Conservation (phyloP, 2,888 invertebrate genomes). For the Drosophila paranaensis region DNA sequence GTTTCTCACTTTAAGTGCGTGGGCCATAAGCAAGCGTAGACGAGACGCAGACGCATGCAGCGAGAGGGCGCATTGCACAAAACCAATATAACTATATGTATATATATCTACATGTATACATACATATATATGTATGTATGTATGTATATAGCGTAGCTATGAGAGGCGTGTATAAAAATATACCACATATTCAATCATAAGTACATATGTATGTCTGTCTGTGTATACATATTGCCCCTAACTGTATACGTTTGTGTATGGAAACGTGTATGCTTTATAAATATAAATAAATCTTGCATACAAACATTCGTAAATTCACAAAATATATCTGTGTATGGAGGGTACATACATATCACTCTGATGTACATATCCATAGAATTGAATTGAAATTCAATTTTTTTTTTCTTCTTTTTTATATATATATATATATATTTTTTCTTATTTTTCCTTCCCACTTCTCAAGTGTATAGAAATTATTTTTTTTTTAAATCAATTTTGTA, state of each 20-base stretch:
- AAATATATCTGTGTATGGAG: neutral
- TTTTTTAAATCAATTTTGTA: constrained; percentile 7
- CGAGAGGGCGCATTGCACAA: constrained; percentile 7
- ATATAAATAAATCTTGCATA: constrained; percentile 16
- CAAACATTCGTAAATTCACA: constrained; percentile 11
- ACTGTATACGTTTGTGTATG: constrained; percentile 2
- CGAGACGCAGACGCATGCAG: neutral
- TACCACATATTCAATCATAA: constrained; percentile 21
- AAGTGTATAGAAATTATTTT: neutral
- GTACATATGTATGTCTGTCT: constrained; percentile 2
- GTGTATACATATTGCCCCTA: constrained; percentile 1
- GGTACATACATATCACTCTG: neutral
- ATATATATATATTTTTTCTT: neutral
- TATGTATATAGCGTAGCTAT: neutral
- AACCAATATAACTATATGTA: constrained; percentile 4
- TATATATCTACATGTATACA: neutral
- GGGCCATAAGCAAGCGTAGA: neutral
- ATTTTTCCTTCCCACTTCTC: constrained; percentile 5
- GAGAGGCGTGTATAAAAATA: constrained; percentile 10
- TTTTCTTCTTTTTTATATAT: neutral
- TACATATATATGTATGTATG: neutral
- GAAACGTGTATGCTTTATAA: constrained; percentile 15
- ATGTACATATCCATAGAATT: constrained; percentile 5
- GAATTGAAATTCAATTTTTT: constrained; percentile 14
- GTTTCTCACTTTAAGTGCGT: constrained; percentile 5